Base-by-base conservation (phyloP, 2,888 invertebrate species). In the Petrolisthes cinctipes region DNA sequence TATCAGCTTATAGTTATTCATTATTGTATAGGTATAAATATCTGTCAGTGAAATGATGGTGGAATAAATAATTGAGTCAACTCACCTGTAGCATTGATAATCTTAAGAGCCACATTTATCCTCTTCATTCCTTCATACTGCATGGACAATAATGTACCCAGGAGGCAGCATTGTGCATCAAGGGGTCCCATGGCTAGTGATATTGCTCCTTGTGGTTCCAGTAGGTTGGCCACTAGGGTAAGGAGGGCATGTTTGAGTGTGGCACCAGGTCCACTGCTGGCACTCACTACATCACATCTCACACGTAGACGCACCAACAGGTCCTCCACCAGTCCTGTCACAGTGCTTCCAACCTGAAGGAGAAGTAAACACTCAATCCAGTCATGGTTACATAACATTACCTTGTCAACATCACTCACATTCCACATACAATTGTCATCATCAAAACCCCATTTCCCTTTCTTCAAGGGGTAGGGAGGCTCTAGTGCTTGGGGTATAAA, bases 141-240 rank as follows among this genome's bases (percentile, higher is more conserved):
- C 7, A 95, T 94, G 91, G 95, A 94, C 17, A 95, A 93, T 90
- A 96, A 93, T 81, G 95, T 94, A 82, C 95, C 95, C 54, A 96
- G 93, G 86, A 96, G 94, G 92, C 95, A 95, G 92, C 95, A 96
- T 92, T 96, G 95, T 84, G 96, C 95, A 94, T 96, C 95, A 92
- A 97, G 93, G 89, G 96, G 95, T 90, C 93, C 93, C 54, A 92
- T 92, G 56, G 92, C 92, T 82, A 92, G 94, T 92, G 95, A 94
- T 91, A 96, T 93, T 37, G 95, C 94, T 84, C 95, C 95, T 91
- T 94, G 94, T 89, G 95, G 95, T 92, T 95, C 95, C 86, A 96
- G 95, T 91, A 97, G 93, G 91, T 95, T 95, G 91, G 95, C 94
- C 66, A 96, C 94, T 2, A 97, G 94, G 92, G 95, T 95, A 91